A percentile compares a stretch with the other conserved stretches of the same genome.
Conservation (phyloP, 1,140 invertebrate species). For the Philotrypesis tridentata region DNA sequence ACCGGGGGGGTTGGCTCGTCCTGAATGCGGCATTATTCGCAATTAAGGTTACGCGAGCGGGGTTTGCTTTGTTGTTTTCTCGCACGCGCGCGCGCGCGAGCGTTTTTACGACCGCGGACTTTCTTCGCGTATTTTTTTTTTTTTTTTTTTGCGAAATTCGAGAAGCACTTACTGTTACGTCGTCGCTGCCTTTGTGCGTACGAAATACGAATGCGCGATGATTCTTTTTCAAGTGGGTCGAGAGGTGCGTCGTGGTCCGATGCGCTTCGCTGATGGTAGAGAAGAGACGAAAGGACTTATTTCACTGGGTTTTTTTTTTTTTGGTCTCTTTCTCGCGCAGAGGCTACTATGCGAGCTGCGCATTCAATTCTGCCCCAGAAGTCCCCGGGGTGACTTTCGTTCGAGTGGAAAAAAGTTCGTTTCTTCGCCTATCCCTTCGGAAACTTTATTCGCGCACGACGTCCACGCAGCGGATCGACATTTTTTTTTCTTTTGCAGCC, state of each 20-base stretch:
- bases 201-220: too few relatives aligned
- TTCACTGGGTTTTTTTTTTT: not conserved
- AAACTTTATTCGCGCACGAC: not conserved
- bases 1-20: not conserved
- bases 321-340: not conserved
- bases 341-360: too few relatives aligned
- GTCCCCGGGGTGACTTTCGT: not conserved
- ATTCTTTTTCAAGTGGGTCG: constrained; percentile 31
- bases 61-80: not conserved
- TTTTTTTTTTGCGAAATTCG: not conserved
- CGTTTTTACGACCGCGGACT: not conserved
- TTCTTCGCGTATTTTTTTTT: not conserved
- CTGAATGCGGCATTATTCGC: not conserved
- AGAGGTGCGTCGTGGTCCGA: constrained; percentile 29
- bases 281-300: constrained; percentile 7
- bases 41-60: not conserved
- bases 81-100: not conserved
- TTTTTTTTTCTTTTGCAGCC: not conserved
- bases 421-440: not conserved
- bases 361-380: constrained; percentile 4
- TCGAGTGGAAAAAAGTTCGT: not conserved
- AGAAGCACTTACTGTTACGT: not conserved
- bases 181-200: not conserved
- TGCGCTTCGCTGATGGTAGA: not conserved
- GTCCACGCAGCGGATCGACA: not conserved